Evolutionary conservation across 2,888 invertebrate species (phyloP).

Genomic region (Athalia rosae): DNA sequence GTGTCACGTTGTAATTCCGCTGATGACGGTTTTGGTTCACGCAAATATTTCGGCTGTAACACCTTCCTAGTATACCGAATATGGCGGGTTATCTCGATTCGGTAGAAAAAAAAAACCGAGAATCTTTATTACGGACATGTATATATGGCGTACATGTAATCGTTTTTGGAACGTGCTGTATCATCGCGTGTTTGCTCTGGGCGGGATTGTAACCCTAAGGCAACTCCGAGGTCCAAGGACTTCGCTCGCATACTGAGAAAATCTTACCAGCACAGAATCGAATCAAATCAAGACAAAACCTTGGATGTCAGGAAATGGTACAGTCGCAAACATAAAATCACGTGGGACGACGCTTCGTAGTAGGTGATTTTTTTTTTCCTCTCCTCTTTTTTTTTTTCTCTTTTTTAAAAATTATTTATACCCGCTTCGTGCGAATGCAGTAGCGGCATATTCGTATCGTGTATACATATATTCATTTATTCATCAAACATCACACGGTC

Average conservation of each 20-base stretch:
- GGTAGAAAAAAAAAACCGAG: not conserved
- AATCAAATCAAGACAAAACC: constrained; percentile 47
- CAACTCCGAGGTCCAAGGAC: constrained; percentile 69
- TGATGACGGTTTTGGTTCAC: too few relatives aligned
- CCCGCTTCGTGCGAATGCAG: too few relatives aligned
- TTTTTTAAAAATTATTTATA: too few relatives aligned
- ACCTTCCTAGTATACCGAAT: too few relatives aligned
- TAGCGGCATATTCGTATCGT: too few relatives aligned
- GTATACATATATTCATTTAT: too few relatives aligned
- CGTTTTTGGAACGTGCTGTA: constrained; percentile 67
- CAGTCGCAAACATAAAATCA: constrained; percentile 2
- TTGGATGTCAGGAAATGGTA: constrained; percentile 40
- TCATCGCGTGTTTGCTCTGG: constrained; percentile 70
- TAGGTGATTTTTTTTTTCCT: too few relatives aligned
- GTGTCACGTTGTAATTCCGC: too few relatives aligned
- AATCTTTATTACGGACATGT: not conserved
- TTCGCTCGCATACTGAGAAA: constrained; percentile 66
- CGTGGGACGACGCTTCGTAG: constrained; percentile 14
- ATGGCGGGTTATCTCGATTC: not conserved
- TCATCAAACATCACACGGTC: too few relatives aligned
- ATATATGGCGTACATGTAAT: constrained; percentile 34
- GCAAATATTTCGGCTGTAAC: too few relatives aligned
- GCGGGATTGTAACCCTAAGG: constrained; percentile 69
- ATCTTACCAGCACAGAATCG: constrained; percentile 60
- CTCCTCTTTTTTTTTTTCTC: constrained; percentile 4